Base-by-base conservation (phyloP, 2,113 vertebrate species). In the Piliocolobus tephrosceles region DNA sequence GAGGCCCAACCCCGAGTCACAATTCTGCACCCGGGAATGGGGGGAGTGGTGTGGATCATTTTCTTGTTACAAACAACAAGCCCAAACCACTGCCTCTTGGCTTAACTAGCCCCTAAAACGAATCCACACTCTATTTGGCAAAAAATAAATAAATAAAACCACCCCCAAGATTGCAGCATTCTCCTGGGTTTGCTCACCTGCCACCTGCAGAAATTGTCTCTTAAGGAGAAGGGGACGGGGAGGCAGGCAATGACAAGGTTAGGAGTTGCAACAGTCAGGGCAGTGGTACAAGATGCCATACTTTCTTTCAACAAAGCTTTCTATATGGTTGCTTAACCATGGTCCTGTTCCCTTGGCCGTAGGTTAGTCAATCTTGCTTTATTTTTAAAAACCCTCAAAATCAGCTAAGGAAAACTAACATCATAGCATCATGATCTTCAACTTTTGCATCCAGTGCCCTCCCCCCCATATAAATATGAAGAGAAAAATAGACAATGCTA, bases 111-210 rank as follows among this genome's bases (percentile, higher is more conserved):
- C 96, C 82, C 86, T 86, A 96, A 94, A 79, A 73, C 1, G 1
- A 32, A 72, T 38, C 79, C 94, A 89, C 96, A 91, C 83, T 93
- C 91, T 76, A 76, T 95, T 93, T 98, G 98, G 98, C 97, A 98
- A 96, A 97, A 97, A 98, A 98, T 88, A 98, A 98, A 98, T 52
- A 97, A 98, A 98, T 86, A 95, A 98, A 98, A 84, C 98, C 97
- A 97, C 88, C 27, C 83, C 96, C 12, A 6, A 82, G 43, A 52
- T 2, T 95, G 83, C 80, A 73, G 94, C 47, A 22, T 94, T 86
- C 90, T 95, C 57, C 97, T 58, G 61, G 58, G 50, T 76, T 52
- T 64, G 45, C 72, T 89, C 14, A 27, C 76, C 81, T 47, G 93
- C 47, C 43, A 70, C 45, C 93, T 86, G 82, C 57, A 94, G 89